Percentiles rank a stretch among this genome's conserved stretches.
phyloP scores from a whole-genome alignment of 2,888 invertebrate species.

The Lymantria dispar region DNA sequence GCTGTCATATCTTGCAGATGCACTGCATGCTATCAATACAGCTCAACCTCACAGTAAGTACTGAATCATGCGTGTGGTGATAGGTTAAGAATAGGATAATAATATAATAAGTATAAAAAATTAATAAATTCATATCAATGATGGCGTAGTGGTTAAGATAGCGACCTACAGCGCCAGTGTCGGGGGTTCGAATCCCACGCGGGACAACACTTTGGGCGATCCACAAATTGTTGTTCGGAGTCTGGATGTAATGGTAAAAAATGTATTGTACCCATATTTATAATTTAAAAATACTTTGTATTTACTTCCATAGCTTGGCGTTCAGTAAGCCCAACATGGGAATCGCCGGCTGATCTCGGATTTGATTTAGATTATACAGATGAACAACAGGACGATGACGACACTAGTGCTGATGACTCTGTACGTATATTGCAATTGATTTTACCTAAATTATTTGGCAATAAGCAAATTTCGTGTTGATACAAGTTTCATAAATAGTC shows the following conservation, averaged over 20 bases:
- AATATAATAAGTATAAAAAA: no score
- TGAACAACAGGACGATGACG: conserved; percentile 94
- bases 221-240: no score
- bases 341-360: conserved; percentile 88
- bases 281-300: not conserved
- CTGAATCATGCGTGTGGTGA: not conserved
- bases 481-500: no score
- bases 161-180: no score
- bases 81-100: no score
- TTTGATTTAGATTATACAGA: conserved; percentile 93
- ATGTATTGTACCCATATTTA: no score
- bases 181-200: no score
- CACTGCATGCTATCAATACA: conserved; percentile 68
- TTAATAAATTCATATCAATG: no score
- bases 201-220: no score
- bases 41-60: conserved; percentile 64
- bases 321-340: conserved; percentile 87
- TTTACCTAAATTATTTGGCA: not conserved
- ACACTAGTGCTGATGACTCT: conserved; percentile 96
- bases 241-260: no score
- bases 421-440: conserved; percentile 49
- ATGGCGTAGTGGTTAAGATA: no score
- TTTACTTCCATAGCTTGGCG: conserved; percentile 53
- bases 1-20: conserved; percentile 92
- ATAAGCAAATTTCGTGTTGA: not conserved